These are phyloP conservation scores for Helobdella robusta DNA, from an alignment of 2,888 invertebrate species.

Conservation along the genomic window DNA sequence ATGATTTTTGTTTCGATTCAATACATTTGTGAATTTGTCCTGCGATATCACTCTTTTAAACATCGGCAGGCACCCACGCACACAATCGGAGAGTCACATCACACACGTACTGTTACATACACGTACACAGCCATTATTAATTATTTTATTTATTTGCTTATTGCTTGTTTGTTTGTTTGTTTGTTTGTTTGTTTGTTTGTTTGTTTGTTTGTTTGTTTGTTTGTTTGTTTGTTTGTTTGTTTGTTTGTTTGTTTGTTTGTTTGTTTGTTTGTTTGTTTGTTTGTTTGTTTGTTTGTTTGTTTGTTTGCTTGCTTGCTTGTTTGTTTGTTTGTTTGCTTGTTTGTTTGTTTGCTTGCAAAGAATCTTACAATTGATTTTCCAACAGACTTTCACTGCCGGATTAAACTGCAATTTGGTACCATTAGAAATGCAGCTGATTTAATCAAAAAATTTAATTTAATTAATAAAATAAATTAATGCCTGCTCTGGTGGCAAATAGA, in stretches of 20 bases:
- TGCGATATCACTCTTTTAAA: no score
- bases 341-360: neutral
- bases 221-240: neutral
- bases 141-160: neutral
- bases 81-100: no score
- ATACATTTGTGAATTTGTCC: no score
- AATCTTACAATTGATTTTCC: neutral
- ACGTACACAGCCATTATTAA: no score
- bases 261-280: neutral
- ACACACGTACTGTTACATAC: no score
- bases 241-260: neutral
- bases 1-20: no score
- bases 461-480: no score
- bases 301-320: conserved; percentile 5
- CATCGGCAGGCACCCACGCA: no score
- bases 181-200: neutral
- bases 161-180: neutral
- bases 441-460: neutral
- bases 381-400: no score
- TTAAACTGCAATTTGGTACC: neutral
- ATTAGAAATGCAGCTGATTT: neutral
- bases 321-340: conserved; percentile 9
- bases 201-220: conserved; percentile 8
- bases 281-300: neutral
- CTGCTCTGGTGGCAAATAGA: no score